Conservation (phyloP, 2,113 vertebrate species). For the Tetraodon nigroviridis region DNA sequence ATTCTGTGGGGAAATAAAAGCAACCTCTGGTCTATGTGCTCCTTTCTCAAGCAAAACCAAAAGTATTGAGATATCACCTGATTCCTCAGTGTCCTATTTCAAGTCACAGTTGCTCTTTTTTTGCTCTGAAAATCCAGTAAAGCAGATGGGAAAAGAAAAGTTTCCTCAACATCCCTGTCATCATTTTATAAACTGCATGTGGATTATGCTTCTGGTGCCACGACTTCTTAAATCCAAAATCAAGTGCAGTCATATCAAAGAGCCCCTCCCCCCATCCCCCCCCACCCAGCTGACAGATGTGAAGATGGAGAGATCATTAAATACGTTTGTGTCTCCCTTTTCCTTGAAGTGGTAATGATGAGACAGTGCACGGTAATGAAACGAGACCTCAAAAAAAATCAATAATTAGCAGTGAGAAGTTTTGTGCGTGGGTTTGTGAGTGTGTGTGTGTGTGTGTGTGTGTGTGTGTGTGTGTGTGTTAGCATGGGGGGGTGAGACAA, state of each 20-base stretch:
- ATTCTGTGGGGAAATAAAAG: background rate
- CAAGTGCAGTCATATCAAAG: slow-evolving; percentile 22
- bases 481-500: no score
- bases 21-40: background rate
- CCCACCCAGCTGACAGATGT: slow-evolving; percentile 30
- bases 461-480: no score
- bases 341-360: slow-evolving; percentile 22
- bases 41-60: background rate
- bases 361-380: slow-evolving; percentile 8
- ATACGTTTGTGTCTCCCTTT: slow-evolving; percentile 23
- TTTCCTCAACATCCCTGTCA: slow-evolving; percentile 1
- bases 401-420: slow-evolving; percentile 12
- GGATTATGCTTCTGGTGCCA: background rate
- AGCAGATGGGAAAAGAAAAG: background rate
- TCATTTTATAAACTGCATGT: background rate
- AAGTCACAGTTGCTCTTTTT: background rate
- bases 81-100: background rate
- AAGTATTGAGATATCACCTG: background rate
- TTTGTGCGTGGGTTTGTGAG: no score
- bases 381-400: slow-evolving; percentile 7
- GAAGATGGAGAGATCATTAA: slow-evolving; percentile 27
- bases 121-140: background rate
- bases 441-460: no score
- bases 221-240: slow-evolving; percentile 10
- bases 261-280: background rate